Evolutionary conservation across 2,113 vertebrate species (phyloP).

Genomic region (Xiphophorus hellerii): DNA sequence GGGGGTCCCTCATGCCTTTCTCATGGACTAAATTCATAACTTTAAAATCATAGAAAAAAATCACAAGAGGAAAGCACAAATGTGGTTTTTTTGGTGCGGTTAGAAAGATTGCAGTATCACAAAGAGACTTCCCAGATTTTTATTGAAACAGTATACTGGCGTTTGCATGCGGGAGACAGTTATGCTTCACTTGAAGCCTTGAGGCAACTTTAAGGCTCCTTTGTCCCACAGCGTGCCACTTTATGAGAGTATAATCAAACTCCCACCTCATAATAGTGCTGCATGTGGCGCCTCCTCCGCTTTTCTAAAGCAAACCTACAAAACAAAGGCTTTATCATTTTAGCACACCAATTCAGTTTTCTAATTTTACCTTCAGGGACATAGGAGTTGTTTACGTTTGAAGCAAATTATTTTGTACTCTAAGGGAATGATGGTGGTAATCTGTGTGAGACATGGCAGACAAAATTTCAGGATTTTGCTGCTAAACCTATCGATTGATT

Average conservation of each 20-base stretch:
- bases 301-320: slow-evolving; percentile 11
- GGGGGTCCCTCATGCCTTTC: neutral
- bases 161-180: slow-evolving; percentile 29
- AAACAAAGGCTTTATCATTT: neutral
- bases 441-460: neutral
- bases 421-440: neutral
- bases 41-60: slow-evolving; percentile 1
- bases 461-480: too few relatives aligned
- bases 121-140: slow-evolving; percentile 5
- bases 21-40: neutral
- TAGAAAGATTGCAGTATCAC: neutral
- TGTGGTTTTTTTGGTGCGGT: neutral
- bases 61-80: neutral
- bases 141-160: slow-evolving; percentile 9
- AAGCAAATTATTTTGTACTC: neutral
- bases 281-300: neutral
- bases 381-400: neutral
- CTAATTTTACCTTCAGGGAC: neutral
- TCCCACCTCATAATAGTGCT: slow-evolving; percentile 29
- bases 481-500: too few relatives aligned
- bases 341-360: neutral
- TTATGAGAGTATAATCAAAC: slow-evolving; percentile 49
- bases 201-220: slow-evolving; percentile 42
- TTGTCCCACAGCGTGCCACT: slow-evolving; percentile 12
- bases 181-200: slow-evolving; percentile 29